These are phyloP conservation scores for Myiopsitta monachus DNA, from an alignment of 2,113 vertebrate species.

Conservation along the genomic window DNA sequence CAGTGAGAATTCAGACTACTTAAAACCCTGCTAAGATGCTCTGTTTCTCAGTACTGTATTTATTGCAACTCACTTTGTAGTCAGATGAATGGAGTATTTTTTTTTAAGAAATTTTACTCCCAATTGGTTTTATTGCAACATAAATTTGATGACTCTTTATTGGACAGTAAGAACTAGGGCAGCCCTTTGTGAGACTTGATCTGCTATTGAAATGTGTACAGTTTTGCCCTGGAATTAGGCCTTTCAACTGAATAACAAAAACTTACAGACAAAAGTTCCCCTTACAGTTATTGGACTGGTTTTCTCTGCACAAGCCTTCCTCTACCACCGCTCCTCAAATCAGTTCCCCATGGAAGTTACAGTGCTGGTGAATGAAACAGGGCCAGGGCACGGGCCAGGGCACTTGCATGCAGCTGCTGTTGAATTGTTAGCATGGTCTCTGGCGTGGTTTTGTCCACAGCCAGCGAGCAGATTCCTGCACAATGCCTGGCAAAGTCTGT, in stretches of 20 bases:
- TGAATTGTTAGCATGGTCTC: neutral
- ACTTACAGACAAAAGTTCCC: neutral
- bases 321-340: neutral
- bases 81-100: conserved; percentile 58
- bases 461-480: fast-evolving
- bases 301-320: neutral
- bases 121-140: conserved; percentile 66
- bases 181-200: conserved; percentile 47
- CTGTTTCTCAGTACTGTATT: conserved; percentile 56
- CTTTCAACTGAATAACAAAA: neutral
- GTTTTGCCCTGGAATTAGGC: neutral
- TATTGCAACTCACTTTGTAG: conserved; percentile 69
- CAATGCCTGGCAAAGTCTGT: neutral
- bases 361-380: neutral
- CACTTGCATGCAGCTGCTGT: neutral
- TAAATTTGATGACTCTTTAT: conserved; percentile 66
- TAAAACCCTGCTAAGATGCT: conserved; percentile 56
- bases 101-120: conserved; percentile 55
- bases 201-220: conserved; percentile 9
- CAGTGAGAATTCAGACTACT: conserved; percentile 42
- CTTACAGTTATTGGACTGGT: neutral
- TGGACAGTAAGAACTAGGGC: conserved; percentile 21
- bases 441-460: neutral
- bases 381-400: neutral
- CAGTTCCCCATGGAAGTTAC: neutral